phyloP scores from a whole-genome alignment of 2,888 invertebrate genomes.

The Eupithecia pulchellata region DNA sequence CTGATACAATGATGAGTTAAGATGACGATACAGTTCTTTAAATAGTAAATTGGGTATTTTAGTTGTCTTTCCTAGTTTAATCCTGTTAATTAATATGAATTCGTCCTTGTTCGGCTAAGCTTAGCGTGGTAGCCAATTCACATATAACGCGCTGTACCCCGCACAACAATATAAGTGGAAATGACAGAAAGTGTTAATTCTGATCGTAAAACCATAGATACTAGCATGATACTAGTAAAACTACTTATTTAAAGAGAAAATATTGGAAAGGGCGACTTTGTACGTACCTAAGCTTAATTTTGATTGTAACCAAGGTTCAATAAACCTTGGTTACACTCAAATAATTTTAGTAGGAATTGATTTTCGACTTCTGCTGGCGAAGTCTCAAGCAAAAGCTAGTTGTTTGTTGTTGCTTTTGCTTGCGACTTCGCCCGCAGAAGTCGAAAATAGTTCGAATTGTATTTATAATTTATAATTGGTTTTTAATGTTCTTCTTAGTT shows the following conservation, averaged over 20 bases:
- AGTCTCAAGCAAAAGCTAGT: too few species aligned
- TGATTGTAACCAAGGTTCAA: too few species aligned
- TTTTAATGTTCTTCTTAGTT: too few species aligned
- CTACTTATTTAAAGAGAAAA: background rate
- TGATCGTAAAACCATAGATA: background rate
- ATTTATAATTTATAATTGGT: too few species aligned
- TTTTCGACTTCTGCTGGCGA: too few species aligned
- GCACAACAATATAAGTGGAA: background rate
- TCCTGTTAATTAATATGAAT: conserved; percentile 29
- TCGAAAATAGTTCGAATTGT: too few species aligned
- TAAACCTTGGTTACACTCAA: too few species aligned
- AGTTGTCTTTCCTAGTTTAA: conserved; percentile 24
- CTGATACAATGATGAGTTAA: background rate
- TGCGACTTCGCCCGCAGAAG: too few species aligned
- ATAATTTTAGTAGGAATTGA: too few species aligned
- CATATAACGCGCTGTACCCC: background rate
- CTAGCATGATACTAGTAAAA: too few species aligned
- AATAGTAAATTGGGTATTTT: conserved; percentile 24
- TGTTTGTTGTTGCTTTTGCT: too few species aligned
- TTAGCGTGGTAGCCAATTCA: conserved; percentile 9
- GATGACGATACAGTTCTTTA: conserved; percentile 6
- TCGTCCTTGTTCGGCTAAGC: conserved; percentile 30
- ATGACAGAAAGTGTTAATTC: background rate
- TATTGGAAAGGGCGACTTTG: background rate
- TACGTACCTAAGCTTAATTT: too few species aligned